These are phyloP conservation scores for Neocrepidodera transversa DNA, from an alignment of 2,888 invertebrate genomes.

Conservation along the genomic window DNA sequence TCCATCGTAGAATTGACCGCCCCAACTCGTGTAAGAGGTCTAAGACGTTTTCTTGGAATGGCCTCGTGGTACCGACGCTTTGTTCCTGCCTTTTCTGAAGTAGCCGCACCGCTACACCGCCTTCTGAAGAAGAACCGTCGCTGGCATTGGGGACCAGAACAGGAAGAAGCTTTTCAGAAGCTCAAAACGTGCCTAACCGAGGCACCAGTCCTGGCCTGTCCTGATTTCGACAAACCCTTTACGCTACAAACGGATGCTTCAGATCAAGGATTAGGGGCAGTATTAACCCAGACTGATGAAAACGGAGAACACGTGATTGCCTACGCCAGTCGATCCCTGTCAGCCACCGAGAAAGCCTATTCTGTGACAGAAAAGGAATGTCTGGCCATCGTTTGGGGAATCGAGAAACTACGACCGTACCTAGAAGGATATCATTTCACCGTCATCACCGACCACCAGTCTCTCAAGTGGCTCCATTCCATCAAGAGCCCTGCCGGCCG, in stretches of 20 bases:
- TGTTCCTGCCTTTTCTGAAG: conserved; percentile 18
- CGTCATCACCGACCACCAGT: no score
- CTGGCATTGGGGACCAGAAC: conserved; percentile 10
- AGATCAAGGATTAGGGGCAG: conserved; percentile 39
- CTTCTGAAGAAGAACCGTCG: conserved; percentile 7
- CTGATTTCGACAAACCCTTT: conserved; percentile 36
- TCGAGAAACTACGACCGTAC: no score
- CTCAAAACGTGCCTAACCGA: conserved; percentile 3
- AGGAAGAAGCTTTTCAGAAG: conserved; percentile 4
- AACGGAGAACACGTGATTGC: conserved; percentile 34
- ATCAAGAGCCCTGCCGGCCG: no score
- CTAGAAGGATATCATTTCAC: no score
- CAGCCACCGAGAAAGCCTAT: no score
- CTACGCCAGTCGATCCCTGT: conserved; percentile 34
- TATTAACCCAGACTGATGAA: conserved; percentile 32
- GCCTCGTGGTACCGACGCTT: conserved; percentile 27
- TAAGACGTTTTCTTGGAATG: conserved; percentile 19
- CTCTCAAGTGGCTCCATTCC: no score
- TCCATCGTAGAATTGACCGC: conserved; percentile 4
- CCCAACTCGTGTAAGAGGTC: conserved; percentile 3
- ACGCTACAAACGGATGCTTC: conserved; percentile 39
- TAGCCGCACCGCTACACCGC: conserved; percentile 1
- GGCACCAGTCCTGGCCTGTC: conserved; percentile 28
- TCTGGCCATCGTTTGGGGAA: no score
- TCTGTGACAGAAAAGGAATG: no score